A percentile compares a stretch with the other conserved stretches of the same genome.
Evolutionary conservation across 2,113 vertebrate genomes (phyloP).

Genomic region (Thalassarche chlororhynchos): DNA sequence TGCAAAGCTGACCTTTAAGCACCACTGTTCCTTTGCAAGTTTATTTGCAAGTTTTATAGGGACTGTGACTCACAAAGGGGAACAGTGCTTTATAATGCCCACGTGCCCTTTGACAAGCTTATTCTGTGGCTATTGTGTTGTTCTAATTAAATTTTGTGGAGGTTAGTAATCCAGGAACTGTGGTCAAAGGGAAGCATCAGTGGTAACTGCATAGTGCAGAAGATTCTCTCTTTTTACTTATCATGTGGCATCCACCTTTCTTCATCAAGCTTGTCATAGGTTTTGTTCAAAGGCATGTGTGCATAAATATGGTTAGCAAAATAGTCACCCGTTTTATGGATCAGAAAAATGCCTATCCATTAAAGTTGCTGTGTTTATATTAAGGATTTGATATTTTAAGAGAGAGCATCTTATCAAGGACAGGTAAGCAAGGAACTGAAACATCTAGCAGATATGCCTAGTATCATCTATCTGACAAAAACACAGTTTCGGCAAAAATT

Average conservation of each 20-base stretch:
- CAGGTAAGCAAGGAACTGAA: background rate
- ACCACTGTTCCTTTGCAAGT: background rate
- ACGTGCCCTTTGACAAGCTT: background rate
- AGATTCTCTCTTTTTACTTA: background rate
- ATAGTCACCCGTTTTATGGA: background rate
- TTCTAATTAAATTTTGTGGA: background rate
- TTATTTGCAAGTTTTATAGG: background rate
- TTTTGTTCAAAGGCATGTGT: background rate
- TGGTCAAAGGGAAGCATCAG: background rate
- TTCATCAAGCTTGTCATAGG: background rate
- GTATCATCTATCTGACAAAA: background rate
- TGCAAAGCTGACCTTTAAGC: background rate
- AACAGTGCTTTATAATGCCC: background rate
- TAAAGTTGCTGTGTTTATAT: background rate
- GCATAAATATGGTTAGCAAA: background rate
- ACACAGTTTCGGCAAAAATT: background rate
- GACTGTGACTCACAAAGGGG: background rate
- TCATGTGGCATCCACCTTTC: background rate
- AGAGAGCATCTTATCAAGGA: background rate
- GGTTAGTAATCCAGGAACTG: background rate
- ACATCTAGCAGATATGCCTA: background rate
- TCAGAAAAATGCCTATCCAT: background rate
- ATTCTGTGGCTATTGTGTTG: background rate
- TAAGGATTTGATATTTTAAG: background rate
- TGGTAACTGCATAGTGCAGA: background rate